Base-by-base conservation (phyloP, 2,888 invertebrate genomes). In the Mesodorylaimus sp. region DNA sequence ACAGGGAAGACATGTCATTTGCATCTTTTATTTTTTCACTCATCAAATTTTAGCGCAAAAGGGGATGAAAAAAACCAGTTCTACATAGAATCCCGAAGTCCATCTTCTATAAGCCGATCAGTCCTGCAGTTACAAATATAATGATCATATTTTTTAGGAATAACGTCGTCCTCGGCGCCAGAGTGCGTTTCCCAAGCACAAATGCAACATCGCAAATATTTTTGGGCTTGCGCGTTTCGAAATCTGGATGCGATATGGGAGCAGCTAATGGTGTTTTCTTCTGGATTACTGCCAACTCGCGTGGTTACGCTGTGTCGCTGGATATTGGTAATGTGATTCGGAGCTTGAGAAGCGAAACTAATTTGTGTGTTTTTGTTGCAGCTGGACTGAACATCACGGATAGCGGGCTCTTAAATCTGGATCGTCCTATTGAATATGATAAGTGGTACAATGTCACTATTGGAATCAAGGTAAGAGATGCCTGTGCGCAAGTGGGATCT, bases 161-260 rank as follows among this genome's bases (percentile, higher is more conserved):
- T 28, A 32, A 45, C 21, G 5, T 45, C 13, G 29, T 29, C 13
- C 5, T 45, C n/a, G 29, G 21, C 3, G 45, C 32, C 3, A n/a
- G 23, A 5, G 23, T 45, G n/a, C 13, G 45, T 5, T 19, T 27
- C 10, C 45, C 45, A 7, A 24, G 21, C 1, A 58, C 61, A 2
- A 66, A 65, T 50, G 60, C 56, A 7, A 59, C 64, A 2, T 50
- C 58, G 2, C 65, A 63, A 1, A 60, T 62, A 5, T 66, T 62
- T 53, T 46, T 68, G 13, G 68, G 64, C 2, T 61, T 59, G 3
- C 53, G 64, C 23, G 59, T 67, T 2, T 55, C 61, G 53, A 53
- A 61, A 41, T 63, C 67, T 10, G 41, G 21, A 13, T 39, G 41
- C 41, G 5, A 21, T 39, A 19, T n/a, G 10, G 10, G 5, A 7